Evolutionary conservation across 2,797 vertebrate species (phyloP).

Genomic region (Myotis pilosus): DNA sequence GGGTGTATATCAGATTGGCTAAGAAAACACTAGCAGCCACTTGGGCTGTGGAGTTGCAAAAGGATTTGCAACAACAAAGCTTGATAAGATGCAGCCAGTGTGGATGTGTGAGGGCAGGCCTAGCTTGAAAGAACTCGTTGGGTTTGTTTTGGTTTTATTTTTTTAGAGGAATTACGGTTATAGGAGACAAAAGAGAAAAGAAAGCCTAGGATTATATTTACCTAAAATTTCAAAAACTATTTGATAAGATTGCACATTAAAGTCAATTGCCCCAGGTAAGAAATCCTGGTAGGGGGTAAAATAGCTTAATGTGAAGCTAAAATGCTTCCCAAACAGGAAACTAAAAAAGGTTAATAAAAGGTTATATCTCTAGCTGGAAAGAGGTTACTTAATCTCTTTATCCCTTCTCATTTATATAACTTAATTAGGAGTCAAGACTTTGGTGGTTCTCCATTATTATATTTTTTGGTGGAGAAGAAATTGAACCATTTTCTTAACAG

Average conservation of each 20-base stretch:
- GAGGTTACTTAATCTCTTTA: neutral
- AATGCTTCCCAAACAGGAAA: slow-evolving; percentile 9
- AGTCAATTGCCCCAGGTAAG: neutral
- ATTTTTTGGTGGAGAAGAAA: slow-evolving; percentile 23
- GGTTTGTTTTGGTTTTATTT: slow-evolving; percentile 38
- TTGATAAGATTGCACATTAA: slow-evolving; percentile 44
- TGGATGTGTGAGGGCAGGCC: slow-evolving; percentile 62
- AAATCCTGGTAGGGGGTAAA: neutral
- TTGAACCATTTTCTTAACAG: neutral
- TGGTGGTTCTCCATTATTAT: neutral
- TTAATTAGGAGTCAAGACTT: slow-evolving; percentile 32
- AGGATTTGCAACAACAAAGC: slow-evolving; percentile 62
- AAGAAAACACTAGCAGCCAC: slow-evolving; percentile 51
- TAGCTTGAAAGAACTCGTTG: slow-evolving; percentile 72
- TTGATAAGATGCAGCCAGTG: slow-evolving; percentile 71
- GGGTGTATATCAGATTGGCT: slow-evolving; percentile 68
- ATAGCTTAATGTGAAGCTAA: neutral
- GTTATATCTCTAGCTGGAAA: neutral
- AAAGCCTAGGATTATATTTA: slow-evolving; percentile 60
- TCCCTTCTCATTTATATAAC: neutral
- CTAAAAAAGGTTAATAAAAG: neutral
- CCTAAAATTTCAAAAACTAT: slow-evolving; percentile 64
- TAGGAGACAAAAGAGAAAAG: slow-evolving; percentile 15
- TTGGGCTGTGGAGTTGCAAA: slow-evolving; percentile 47
- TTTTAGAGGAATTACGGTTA: slow-evolving; percentile 68